A percentile compares a stretch with the other conserved stretches of the same genome.
phyloP scores from a whole-genome alignment of 92 coral and sea anemone genomes.

The Phenganax stokvisi region DNA sequence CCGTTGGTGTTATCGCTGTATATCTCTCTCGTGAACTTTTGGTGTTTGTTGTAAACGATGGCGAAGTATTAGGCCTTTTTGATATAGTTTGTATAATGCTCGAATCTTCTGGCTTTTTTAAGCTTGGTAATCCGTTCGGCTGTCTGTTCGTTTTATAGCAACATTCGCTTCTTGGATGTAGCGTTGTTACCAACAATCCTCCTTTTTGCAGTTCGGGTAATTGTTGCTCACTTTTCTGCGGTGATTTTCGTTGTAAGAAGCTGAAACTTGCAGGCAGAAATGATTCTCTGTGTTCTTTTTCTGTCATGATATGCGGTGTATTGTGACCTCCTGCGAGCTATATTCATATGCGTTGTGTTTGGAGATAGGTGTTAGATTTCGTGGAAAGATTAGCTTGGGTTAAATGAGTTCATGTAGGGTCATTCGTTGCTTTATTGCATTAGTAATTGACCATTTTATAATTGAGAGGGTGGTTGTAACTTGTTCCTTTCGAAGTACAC shows the following conservation, averaged over 20 bases:
- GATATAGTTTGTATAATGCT: neutral
- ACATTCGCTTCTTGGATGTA: slow-evolving; percentile 24
- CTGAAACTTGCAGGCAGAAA: neutral
- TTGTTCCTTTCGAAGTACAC: too few species aligned
- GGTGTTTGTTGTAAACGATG: neutral
- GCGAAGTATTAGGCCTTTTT: slow-evolving; percentile 15
- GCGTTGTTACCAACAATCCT: neutral
- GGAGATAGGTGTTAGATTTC: neutral
- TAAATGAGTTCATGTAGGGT: too few species aligned
- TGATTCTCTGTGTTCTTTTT: neutral
- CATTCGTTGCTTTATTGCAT: too few species aligned
- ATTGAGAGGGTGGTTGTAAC: too few species aligned
- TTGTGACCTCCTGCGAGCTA: neutral
- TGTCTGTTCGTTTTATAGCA: neutral
- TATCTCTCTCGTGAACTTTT: neutral
- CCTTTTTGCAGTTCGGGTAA: neutral
- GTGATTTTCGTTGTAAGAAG: neutral
- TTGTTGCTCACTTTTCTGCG: too few species aligned
- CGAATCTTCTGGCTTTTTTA: neutral
- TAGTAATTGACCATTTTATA: too few species aligned
- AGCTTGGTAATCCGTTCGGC: neutral
- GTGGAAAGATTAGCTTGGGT: neutral
- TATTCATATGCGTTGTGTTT: neutral
- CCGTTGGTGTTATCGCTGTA: neutral
- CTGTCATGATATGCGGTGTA: neutral